Evolutionary conservation across 2,888 invertebrate genomes (phyloP), one percentile per base, ranked within the genome.

Genomic region (Zeuzera pyrina): DNA sequence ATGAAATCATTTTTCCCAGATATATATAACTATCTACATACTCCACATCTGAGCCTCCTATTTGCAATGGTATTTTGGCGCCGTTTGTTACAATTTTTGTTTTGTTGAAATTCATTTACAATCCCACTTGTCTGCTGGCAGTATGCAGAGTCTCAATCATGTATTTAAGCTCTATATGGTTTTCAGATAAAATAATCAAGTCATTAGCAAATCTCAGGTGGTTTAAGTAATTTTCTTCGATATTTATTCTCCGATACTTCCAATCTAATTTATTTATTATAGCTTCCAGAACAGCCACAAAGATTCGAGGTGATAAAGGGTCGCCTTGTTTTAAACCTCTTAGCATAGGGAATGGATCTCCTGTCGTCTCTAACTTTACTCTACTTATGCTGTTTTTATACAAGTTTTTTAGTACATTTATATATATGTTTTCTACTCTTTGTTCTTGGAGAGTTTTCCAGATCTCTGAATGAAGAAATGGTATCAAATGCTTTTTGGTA

Each of bases 61-160:
- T n/a, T n/a, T n/a, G n/a, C n/a, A n/a, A n/a, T n/a, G n/a, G n/a
- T n/a, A n/a, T n/a, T n/a, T 31, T 21, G 31, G 5, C 28, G 13
- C 31, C 3, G 31, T 35, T 29, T 31, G 31, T 0, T 12, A 12
- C 7, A 31, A 22, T n/a, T n/a, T n/a, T n/a, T n/a, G n/a, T n/a
- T n/a, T n/a, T n/a, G n/a, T n/a, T n/a, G n/a, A n/a, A n/a, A 11
- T 35, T 31, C 16, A 35, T 31, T 15, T 35, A 28, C 15, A 35
- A 15, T 4, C 35, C 35, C 2, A n/a, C 16, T 2, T 15, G 3
- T 15, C 23, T 27, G 13, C 35, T 31, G n/a, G 30, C 31, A 1
- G 2, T 14, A 22, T 35, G 27, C 12, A 35, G 15, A 10, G 31
- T 7, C 7, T 13, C 12, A n/a, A 35, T 12, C 31, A 35, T 35